A percentile compares a stretch with the other conserved stretches of the same genome.
Conservation (phyloP, 1,140 invertebrate species). For the Potamilus streckersoni region DNA sequence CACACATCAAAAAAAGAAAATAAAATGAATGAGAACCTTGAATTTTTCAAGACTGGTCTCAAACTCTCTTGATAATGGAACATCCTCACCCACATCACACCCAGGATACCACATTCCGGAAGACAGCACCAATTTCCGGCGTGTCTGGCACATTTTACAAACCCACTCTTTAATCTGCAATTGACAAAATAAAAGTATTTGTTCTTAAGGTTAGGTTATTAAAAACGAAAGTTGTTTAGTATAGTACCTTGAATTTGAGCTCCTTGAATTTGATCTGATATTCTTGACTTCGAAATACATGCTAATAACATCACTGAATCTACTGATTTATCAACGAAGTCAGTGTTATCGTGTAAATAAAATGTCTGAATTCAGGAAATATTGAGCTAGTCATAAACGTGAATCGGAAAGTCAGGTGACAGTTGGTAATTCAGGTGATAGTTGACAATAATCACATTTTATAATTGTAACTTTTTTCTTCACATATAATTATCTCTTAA, state of each 20-base stretch:
- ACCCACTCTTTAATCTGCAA: constrained; percentile 58
- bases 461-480: too few species aligned
- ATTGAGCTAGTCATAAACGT: too few species aligned
- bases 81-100: constrained; percentile 49
- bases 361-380: too few species aligned
- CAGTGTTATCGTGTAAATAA: background rate
- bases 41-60: constrained; percentile 31
- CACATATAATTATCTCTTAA: too few species aligned
- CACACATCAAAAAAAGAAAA: background rate
- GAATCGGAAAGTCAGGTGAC: too few species aligned
- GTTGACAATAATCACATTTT: too few species aligned
- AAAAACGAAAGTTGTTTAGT: background rate
- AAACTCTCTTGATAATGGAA: constrained; percentile 50
- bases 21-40: constrained; percentile 24
- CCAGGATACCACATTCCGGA: constrained; percentile 65
- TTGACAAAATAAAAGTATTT: background rate
- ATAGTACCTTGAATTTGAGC: background rate
- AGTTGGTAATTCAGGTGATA: too few species aligned
- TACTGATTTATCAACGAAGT: background rate
- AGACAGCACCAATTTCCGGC: constrained; percentile 60
- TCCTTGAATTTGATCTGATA: background rate
- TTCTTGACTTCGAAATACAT: too few species aligned
- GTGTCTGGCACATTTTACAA: constrained; percentile 62
- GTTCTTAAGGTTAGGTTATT: background rate
- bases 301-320: background rate